Base-by-base conservation (phyloP, 2,113 vertebrate species). In the Symphodus melops region DNA sequence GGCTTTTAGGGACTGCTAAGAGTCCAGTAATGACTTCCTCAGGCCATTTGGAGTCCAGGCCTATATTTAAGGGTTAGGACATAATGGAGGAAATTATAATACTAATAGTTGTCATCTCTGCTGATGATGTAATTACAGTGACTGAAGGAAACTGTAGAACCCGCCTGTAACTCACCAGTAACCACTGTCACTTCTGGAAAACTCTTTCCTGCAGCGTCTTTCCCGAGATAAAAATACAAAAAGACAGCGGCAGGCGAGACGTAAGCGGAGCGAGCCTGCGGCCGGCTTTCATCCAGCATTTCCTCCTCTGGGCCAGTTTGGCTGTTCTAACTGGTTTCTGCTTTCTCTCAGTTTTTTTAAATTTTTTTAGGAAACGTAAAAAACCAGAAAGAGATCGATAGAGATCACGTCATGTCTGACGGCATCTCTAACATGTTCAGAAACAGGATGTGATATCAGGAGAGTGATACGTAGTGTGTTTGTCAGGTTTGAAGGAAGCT, bases 161-260 rank as follows among this genome's bases (percentile, higher is more conserved):
- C 79, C 51, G 46, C 36, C 71, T 59, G 70, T 73, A 71, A 83
- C 83, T 66, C 61, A 56, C 53, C 81, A 75, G 52, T 21, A 82
- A 79, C 12, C 49, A 16, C 44, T 76, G 66, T 76, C 79, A 76
- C 62, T 68, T 68, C 72, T 72, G 68, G 58, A 83, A 66, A 79
- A 37, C 25, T 74, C 44, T 52, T 53, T 76, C 68, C 64, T 73
- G 52, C 52, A 60, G 0, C 37, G 55, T 10, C 53, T 19, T 77
- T 75, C 42, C 63, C 48, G 54, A 44, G 68, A 75, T 72, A 3
- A 51, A 2, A 51, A 81, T 73, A 56, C 23, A 42, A 68, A 66
- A 68, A 70, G 79, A 82, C 65, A 81, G 68, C 46, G 0, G 53
- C 33, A 36, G 72, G 56, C 11, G 57, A 72, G 58, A 39, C 62